These are phyloP conservation scores for Vireo altiloquus DNA, from an alignment of 2,113 vertebrate species.

Conservation along the genomic window DNA sequence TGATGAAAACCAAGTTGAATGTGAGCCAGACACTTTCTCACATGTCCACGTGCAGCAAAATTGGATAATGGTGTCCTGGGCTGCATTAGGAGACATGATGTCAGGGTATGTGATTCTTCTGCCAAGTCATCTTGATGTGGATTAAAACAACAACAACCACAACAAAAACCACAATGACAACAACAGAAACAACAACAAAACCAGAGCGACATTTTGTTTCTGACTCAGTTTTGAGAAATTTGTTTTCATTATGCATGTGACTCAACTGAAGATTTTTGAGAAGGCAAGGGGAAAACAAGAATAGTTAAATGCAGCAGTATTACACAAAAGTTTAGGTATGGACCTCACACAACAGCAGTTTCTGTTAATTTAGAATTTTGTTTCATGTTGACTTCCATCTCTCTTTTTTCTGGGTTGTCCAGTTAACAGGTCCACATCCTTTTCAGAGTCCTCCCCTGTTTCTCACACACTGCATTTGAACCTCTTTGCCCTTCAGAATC, in stretches of 20 bases:
- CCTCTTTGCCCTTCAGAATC: background rate
- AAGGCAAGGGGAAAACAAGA: background rate
- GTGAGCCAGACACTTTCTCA: background rate
- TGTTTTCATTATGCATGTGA: background rate
- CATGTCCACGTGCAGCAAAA: background rate
- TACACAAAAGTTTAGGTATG: background rate
- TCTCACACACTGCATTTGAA: background rate
- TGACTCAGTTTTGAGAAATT: background rate
- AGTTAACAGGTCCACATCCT: background rate
- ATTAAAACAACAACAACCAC: background rate
- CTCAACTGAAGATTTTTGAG: background rate
- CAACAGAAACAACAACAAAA: background rate
- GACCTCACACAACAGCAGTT: background rate
- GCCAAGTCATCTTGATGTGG: background rate
- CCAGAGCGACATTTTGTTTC: background rate
- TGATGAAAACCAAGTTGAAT: background rate
- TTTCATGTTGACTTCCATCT: background rate
- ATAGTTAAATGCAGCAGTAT: background rate
- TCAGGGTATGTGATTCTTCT: background rate
- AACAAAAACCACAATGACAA: background rate
- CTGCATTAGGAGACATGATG: background rate
- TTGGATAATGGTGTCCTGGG: background rate
- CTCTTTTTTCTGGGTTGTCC: background rate
- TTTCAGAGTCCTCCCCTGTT: background rate
- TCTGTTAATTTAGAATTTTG: background rate